These are phyloP conservation scores for Ridgeia piscesae DNA, from an alignment of 1,140 invertebrate genomes.

Conservation along the genomic window DNA sequence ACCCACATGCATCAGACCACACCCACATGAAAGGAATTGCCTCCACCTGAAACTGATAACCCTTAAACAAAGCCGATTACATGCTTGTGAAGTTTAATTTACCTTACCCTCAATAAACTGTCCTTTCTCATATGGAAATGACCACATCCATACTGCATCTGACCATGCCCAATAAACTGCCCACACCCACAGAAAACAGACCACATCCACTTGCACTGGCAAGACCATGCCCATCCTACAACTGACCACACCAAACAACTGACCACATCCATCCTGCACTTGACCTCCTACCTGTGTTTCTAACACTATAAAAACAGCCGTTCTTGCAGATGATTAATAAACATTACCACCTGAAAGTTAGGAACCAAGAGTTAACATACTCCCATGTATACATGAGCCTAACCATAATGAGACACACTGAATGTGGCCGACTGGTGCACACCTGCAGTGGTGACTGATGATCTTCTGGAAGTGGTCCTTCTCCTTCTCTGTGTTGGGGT, in stretches of 20 bases:
- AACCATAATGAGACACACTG: no score
- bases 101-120: no score
- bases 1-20: no score
- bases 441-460: slow-evolving; percentile 39
- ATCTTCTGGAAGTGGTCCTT: slow-evolving; percentile 32
- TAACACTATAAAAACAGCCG: no score
- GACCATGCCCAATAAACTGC: background rate
- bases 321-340: no score
- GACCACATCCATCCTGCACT: background rate
- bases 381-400: background rate
- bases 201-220: background rate
- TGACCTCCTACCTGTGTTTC: background rate
- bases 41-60: background rate
- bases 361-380: background rate
- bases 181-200: background rate
- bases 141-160: background rate
- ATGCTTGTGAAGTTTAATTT: no score
- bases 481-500: slow-evolving; percentile 26
- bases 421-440: no score
- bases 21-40: background rate
- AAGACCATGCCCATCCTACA: background rate
- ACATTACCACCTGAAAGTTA: background rate
- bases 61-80: no score
- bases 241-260: background rate
- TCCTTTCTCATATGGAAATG: no score